Conservation (phyloP, 2,113 vertebrate species). For the Empidonax traillii region DNA sequence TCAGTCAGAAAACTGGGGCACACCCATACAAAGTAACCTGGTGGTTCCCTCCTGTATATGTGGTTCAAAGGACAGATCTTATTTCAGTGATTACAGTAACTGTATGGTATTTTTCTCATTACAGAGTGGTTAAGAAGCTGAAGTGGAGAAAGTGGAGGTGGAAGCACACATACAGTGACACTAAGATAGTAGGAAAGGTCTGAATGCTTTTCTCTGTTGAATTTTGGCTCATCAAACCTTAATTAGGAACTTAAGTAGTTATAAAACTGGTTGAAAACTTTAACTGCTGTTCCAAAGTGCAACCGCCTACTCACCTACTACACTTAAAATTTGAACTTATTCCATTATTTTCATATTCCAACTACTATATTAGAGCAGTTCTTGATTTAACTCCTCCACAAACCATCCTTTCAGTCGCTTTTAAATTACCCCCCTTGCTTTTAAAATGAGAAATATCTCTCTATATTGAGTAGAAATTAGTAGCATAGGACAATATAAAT, state of each 20-base stretch:
- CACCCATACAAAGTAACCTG: neutral
- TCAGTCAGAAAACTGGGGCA: neutral
- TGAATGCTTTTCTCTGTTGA: neutral
- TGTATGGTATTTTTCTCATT: neutral
- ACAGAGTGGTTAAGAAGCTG: neutral
- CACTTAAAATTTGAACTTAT: neutral
- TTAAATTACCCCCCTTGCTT: neutral
- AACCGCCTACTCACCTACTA: neutral
- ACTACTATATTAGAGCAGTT: neutral
- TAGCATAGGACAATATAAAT: neutral
- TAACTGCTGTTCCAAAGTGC: neutral
- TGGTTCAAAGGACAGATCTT: constrained; percentile 3
- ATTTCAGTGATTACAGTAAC: neutral
- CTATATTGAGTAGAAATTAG: neutral
- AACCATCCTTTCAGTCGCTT: neutral
- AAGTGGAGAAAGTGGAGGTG: neutral
- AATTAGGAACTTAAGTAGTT: neutral
- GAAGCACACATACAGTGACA: neutral
- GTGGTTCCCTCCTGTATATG: neutral
- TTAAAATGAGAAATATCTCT: neutral
- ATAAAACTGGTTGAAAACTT: neutral
- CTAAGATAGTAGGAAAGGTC: neutral
- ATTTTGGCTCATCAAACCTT: neutral
- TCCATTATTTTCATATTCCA: neutral
- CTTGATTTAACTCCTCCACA: neutral